Conservation (phyloP, 2,113 vertebrate genomes). For the Craseonycteris thonglongyai region DNA sequence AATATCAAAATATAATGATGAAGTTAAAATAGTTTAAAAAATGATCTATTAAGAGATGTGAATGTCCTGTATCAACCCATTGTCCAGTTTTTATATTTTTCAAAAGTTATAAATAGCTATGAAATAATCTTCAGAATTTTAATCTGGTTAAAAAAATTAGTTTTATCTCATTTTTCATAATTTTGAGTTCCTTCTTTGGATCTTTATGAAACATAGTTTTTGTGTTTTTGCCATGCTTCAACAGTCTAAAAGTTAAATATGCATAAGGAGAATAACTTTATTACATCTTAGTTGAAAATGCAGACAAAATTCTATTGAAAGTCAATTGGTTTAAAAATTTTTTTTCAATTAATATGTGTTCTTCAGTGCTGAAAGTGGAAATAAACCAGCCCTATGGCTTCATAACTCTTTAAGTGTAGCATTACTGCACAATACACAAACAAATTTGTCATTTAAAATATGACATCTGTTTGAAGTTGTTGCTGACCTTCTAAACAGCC, state of each 20-base stretch:
- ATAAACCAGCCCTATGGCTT: conserved; percentile 38
- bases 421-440: conserved; percentile 29
- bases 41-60: not conserved
- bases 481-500: conserved; percentile 15
- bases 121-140: not conserved
- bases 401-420: not conserved
- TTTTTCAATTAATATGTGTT: not conserved
- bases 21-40: not conserved
- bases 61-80: not conserved
- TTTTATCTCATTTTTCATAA: not conserved
- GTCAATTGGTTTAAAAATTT: conserved; percentile 27
- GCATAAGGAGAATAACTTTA: conserved; percentile 50
- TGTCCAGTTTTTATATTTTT: not conserved
- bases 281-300: conserved; percentile 50
- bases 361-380: conserved; percentile 51
- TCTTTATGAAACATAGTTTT: conserved; percentile 8
- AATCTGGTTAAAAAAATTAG: not conserved
- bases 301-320: conserved; percentile 63
- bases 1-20: not conserved
- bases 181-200: not conserved
- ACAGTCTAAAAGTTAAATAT: conserved; percentile 34
- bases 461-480: conserved; percentile 31
- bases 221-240: conserved; percentile 25
- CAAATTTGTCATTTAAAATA: conserved; percentile 12
- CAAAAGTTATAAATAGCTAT: not conserved